A percentile compares a stretch with the other conserved stretches of the same genome.
phyloP scores from a whole-genome alignment of 2,888 invertebrate genomes.

The Eupithecia abbreviata region DNA sequence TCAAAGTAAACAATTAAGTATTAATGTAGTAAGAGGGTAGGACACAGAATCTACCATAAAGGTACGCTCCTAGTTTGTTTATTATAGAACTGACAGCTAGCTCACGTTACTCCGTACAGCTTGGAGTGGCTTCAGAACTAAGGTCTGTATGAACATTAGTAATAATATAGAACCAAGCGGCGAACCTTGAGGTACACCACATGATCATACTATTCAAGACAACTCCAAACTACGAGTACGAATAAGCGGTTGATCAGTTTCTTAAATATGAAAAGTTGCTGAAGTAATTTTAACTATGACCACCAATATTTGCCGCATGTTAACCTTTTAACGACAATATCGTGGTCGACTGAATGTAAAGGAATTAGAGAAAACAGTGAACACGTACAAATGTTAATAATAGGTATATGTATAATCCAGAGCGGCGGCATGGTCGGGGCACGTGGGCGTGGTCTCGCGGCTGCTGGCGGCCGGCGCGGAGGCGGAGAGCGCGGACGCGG shows the following conservation, averaged over 20 bases:
- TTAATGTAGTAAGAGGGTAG: too few species aligned
- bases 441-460: constrained; percentile 91
- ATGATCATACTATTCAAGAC: too few species aligned
- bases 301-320: neutral
- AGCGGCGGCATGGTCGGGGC: constrained; percentile 97
- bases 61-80: too few species aligned
- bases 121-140: too few species aligned
- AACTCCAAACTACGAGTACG: too few species aligned
- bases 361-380: neutral
- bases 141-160: too few species aligned
- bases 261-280: too few species aligned
- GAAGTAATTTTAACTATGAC: too few species aligned
- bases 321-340: neutral
- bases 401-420: constrained; percentile 61
- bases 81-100: neutral
- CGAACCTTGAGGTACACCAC: neutral
- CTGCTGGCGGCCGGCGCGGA: constrained; percentile 90
- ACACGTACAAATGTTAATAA: neutral
- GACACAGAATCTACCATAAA: too few species aligned
- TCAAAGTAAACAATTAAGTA: too few species aligned
- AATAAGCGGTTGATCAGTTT: too few species aligned
- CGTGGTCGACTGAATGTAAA: neutral
- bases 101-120: neutral
- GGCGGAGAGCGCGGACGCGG: constrained; percentile 93
- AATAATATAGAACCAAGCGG: neutral